These are phyloP conservation scores for Gymnoscelis rufifasciata DNA, from an alignment of 2,888 invertebrate genomes.

Conservation along the genomic window DNA sequence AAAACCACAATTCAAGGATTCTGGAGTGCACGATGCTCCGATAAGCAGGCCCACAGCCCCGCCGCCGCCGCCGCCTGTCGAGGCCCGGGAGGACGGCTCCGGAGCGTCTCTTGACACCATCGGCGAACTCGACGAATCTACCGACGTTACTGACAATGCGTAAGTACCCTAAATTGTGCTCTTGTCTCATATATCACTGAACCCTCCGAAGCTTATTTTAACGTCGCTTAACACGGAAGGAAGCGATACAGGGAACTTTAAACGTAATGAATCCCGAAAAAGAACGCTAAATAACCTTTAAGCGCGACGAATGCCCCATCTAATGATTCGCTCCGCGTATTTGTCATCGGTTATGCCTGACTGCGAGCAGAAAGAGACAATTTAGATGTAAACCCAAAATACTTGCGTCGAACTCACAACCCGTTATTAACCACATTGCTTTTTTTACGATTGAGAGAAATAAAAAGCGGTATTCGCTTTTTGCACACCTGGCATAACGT, in stretches of 20 bases:
- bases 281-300: slow-evolving; percentile 25
- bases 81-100: slow-evolving; percentile 76
- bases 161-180: slow-evolving; percentile 44
- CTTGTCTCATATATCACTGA: neutral
- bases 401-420: slow-evolving; percentile 29
- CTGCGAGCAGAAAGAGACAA: slow-evolving; percentile 48
- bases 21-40: slow-evolving; percentile 41
- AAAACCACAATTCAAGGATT: slow-evolving; percentile 75
- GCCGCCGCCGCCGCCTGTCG: slow-evolving; percentile 63
- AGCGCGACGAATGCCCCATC: slow-evolving; percentile 46
- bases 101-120: slow-evolving; percentile 83
- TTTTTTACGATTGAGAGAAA: slow-evolving; percentile 5
- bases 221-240: neutral
- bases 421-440: slow-evolving; percentile 8
- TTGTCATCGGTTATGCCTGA: slow-evolving; percentile 46
- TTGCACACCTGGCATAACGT: slow-evolving; percentile 17
- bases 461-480: slow-evolving; percentile 13
- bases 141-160: slow-evolving; percentile 64
- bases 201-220: neutral
- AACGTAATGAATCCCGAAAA: slow-evolving; percentile 1
- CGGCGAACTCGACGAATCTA: slow-evolving; percentile 83
- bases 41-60: slow-evolving; percentile 58
- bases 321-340: slow-evolving; percentile 50
- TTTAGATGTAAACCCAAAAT: slow-evolving; percentile 47
- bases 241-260: slow-evolving; percentile 9